These are phyloP conservation scores for Cochlearius cochlearius DNA, from an alignment of 2,113 vertebrate genomes.

Conservation along the genomic window DNA sequence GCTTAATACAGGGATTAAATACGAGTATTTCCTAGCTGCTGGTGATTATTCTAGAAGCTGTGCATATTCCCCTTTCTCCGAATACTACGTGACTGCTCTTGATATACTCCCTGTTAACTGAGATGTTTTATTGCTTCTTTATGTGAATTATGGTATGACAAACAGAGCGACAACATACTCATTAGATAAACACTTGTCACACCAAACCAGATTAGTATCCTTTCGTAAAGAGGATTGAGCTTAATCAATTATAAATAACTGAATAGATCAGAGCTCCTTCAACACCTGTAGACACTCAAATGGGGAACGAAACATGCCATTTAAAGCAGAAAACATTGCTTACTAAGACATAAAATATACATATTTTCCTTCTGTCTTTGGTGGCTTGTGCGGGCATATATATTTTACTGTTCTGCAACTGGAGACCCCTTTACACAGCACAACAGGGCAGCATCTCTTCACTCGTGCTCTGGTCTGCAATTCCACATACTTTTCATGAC, in stretches of 20 bases:
- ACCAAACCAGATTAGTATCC: not conserved
- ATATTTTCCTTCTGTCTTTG: not conserved
- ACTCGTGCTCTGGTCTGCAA: not conserved
- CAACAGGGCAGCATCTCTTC: not conserved
- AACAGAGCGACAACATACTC: not conserved
- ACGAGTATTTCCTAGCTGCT: not conserved
- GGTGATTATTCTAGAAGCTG: not conserved
- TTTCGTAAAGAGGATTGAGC: not conserved
- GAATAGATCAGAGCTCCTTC: not conserved
- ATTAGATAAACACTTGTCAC: not conserved
- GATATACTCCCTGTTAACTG: not conserved
- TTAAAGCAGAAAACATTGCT: not conserved
- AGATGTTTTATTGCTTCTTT: not conserved
- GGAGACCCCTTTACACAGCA: not conserved
- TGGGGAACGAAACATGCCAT: not conserved
- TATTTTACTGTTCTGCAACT: not conserved
- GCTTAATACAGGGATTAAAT: not conserved
- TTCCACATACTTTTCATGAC: not conserved
- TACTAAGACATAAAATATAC: not conserved
- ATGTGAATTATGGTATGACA: not conserved
- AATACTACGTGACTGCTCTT: not conserved
- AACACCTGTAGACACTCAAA: not conserved
- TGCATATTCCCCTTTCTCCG: not conserved
- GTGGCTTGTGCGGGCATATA: not conserved
- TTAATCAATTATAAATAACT: conserved; percentile 8